phyloP scores from a whole-genome alignment of 2,113 vertebrate genomes.

The Platysteira castanea region DNA sequence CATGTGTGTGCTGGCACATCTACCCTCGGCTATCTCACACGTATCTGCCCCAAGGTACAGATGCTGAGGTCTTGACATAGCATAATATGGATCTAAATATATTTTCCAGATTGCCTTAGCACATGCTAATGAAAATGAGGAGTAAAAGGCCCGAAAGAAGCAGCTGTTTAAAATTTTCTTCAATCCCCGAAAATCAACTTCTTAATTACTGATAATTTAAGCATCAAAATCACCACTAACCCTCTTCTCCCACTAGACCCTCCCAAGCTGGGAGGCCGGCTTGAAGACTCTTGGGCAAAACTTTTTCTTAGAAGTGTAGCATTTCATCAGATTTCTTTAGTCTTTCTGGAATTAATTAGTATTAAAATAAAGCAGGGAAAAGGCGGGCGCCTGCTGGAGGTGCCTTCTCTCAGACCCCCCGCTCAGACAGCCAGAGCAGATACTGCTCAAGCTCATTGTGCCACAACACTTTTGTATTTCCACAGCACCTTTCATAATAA shows the following conservation, averaged over 20 bases:
- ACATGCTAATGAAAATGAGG: constrained; percentile 50
- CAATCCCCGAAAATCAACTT: constrained; percentile 50
- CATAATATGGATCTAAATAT: constrained; percentile 33
- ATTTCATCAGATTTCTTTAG: constrained; percentile 18
- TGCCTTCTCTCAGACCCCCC: neutral
- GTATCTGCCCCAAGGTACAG: constrained; percentile 58
- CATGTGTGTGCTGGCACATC: constrained; percentile 75
- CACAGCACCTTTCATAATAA: neutral
- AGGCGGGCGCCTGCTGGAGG: neutral
- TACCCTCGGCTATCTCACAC: constrained; percentile 55
- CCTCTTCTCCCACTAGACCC: constrained; percentile 20
- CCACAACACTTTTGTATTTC: neutral
- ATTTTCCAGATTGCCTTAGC: constrained; percentile 60
- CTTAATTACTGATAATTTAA: constrained; percentile 69
- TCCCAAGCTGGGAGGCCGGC: constrained; percentile 30
- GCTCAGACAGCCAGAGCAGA: neutral
- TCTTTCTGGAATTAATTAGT: constrained; percentile 56
- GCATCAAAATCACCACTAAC: constrained; percentile 53
- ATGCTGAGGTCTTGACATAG: constrained; percentile 41
- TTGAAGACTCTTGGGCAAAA: neutral
- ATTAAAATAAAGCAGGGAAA: constrained; percentile 43
- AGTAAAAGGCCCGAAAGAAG: neutral
- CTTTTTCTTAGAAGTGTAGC: neutral
- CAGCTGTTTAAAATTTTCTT: constrained; percentile 66
- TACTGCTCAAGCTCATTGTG: neutral